Percentiles rank a stretch among this genome's conserved stretches.
phyloP scores from a whole-genome alignment of 1,140 invertebrate genomes.

The Cataglyphis hispanica region DNA sequence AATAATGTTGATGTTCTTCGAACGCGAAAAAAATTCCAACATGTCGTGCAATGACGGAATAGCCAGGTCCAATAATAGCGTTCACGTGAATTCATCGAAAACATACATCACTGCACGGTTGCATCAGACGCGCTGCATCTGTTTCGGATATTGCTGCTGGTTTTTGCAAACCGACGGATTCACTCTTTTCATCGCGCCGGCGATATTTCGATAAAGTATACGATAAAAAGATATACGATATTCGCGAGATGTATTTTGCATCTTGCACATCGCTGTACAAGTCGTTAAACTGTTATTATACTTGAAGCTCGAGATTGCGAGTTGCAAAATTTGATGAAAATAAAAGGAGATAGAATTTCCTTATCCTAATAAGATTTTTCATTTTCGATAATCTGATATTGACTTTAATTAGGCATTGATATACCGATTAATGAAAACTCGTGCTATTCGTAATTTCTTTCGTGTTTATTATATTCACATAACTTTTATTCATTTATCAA shows the following conservation, averaged over 20 bases:
- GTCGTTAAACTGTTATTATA: background rate
- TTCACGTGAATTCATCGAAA: slow-evolving; percentile 63
- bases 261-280: background rate
- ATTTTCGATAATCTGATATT: no score
- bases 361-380: no score
- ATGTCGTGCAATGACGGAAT: slow-evolving; percentile 29
- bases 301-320: background rate
- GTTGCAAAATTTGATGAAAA: no score
- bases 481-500: no score
- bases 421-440: no score
- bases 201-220: background rate
- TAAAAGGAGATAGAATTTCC: no score
- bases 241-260: background rate
- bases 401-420: no score
- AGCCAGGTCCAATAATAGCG: slow-evolving; percentile 62
- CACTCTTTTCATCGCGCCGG: background rate
- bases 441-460: no score
- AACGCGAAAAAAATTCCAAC: background rate
- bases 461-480: no score
- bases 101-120: slow-evolving; percentile 61
- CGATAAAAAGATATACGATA: background rate
- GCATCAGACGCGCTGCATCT: slow-evolving; percentile 47
- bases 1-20: background rate
- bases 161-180: slow-evolving; percentile 38
- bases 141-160: slow-evolving; percentile 17